A percentile compares a stretch with the other conserved stretches of the same genome.
These are phyloP conservation scores for Drosophila histrio DNA, from an alignment of 2,888 invertebrate species.

Conservation along the genomic window DNA sequence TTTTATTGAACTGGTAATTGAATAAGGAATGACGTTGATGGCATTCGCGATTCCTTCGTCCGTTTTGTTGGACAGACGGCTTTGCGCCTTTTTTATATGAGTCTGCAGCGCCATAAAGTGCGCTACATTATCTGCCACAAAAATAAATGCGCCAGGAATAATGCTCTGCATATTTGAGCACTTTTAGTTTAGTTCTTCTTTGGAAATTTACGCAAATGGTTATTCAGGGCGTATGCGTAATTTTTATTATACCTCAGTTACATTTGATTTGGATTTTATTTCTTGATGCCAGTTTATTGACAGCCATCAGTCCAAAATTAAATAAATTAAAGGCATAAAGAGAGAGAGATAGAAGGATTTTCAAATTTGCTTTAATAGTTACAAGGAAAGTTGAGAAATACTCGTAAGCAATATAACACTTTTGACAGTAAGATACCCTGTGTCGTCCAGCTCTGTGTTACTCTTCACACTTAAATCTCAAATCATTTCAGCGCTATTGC, in stretches of 20 bases:
- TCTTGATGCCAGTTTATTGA: slow-evolving; percentile 29
- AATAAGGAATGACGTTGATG: slow-evolving; percentile 72
- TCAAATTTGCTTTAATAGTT: no score
- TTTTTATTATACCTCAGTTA: slow-evolving; percentile 31
- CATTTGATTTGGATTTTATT: slow-evolving; percentile 43
- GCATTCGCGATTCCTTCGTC: slow-evolving; percentile 33
- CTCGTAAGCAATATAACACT: no score
- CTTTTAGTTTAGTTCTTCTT: slow-evolving; percentile 21
- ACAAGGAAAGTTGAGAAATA: no score
- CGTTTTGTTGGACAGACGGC: slow-evolving; percentile 21
- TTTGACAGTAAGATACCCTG: no score
- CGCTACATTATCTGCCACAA: slow-evolving; percentile 49
- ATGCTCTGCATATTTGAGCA: slow-evolving; percentile 13
- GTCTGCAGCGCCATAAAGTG: slow-evolving; percentile 46
- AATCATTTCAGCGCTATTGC: no score
- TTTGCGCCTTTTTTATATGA: slow-evolving; percentile 55
- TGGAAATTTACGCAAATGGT: slow-evolving; percentile 48
- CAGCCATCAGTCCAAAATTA: background rate
- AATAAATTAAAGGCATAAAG: background rate
- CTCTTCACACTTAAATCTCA: no score
- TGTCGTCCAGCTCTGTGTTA: no score
- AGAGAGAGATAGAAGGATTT: background rate
- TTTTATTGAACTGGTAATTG: slow-evolving; percentile 75
- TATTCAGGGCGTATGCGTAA: slow-evolving; percentile 51
- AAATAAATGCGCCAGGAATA: slow-evolving; percentile 41